These are phyloP conservation scores for Eurytoma californica DNA, from an alignment of 2,888 invertebrate genomes.

Conservation along the genomic window DNA sequence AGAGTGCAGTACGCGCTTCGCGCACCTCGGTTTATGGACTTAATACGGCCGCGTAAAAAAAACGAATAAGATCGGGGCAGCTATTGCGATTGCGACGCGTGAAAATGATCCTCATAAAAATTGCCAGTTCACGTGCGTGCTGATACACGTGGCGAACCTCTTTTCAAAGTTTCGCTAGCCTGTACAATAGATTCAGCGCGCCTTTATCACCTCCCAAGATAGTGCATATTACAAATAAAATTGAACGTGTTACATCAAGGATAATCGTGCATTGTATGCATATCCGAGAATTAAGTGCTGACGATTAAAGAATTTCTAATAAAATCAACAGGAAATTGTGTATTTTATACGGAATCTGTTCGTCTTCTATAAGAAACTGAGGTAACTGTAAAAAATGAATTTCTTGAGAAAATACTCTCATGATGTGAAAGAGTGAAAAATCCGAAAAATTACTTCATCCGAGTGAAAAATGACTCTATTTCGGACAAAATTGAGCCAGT, in stretches of 20 bases:
- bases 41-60: background rate
- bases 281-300: background rate
- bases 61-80: slow-evolving; percentile 33
- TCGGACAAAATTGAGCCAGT: too few species aligned
- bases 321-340: background rate
- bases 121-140: slow-evolving; percentile 21
- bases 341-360: background rate
- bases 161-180: slow-evolving; percentile 8
- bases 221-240: background rate
- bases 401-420: too few species aligned
- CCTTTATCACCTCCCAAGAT: background rate
- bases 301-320: background rate
- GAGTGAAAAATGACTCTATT: too few species aligned
- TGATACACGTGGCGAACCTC: slow-evolving; percentile 12
- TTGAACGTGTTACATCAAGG: background rate
- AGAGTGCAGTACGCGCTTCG: too few species aligned
- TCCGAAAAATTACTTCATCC: too few species aligned
- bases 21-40: too few species aligned
- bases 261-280: background rate
- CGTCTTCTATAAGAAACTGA: too few species aligned
- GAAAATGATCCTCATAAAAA: slow-evolving; percentile 44
- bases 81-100: slow-evolving; percentile 45
- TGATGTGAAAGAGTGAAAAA: too few species aligned
- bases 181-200: background rate
- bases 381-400: too few species aligned